phyloP scores from a whole-genome alignment of 2,797 vertebrate species.

The Iguana delicatissima region DNA sequence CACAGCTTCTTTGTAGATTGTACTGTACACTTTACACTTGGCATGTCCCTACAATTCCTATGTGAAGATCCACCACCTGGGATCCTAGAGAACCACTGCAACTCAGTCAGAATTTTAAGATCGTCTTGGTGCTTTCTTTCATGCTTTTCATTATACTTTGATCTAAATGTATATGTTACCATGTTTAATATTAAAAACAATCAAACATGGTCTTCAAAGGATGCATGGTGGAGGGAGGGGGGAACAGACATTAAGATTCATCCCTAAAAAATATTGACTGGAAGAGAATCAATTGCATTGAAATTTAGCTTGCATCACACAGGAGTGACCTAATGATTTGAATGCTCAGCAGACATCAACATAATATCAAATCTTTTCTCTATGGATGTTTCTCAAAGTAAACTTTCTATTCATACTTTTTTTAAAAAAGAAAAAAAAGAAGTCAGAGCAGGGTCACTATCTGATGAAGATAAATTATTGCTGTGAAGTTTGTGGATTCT shows the following conservation, averaged over 20 bases:
- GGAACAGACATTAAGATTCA: conserved; percentile 23
- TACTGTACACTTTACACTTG: neutral
- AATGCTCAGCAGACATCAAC: neutral
- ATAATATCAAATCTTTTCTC: neutral
- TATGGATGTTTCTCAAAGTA: conserved; percentile 9
- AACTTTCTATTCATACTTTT: neutral
- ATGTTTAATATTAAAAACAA: neutral
- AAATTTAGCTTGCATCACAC: neutral
- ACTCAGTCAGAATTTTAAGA: neutral
- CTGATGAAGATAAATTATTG: neutral
- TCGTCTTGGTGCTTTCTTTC: neutral
- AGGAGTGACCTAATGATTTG: neutral
- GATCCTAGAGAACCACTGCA: neutral
- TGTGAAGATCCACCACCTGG: neutral
- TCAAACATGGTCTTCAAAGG: conserved; percentile 4
- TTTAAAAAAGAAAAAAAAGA: neutral
- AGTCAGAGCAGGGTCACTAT: neutral
- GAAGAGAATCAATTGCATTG: fast-evolving
- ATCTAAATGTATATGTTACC: conserved; percentile 42
- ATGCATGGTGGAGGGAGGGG: neutral
- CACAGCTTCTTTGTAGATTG: neutral
- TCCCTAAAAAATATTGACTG: neutral
- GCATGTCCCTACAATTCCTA: neutral
- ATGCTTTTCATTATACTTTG: conserved; percentile 20
- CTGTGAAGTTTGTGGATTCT: conserved; percentile 26